These are phyloP conservation scores for Caretta caretta DNA, from an alignment of 2,113 vertebrate genomes.

Conservation along the genomic window DNA sequence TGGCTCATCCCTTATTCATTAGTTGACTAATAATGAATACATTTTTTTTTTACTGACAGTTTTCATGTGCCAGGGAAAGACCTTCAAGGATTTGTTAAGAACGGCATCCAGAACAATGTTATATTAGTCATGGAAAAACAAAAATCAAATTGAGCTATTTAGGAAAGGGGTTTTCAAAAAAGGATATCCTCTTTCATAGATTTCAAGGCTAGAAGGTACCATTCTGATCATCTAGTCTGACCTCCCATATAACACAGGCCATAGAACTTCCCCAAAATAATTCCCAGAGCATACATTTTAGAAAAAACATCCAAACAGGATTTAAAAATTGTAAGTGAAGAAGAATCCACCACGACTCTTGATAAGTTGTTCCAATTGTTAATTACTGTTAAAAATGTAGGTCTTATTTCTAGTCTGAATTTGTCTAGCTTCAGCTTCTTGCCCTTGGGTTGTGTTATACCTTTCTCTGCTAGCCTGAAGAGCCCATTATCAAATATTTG, in stretches of 20 bases:
- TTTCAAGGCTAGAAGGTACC: background rate
- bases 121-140: constrained; percentile 27
- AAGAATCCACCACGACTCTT: too few species aligned
- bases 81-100: constrained; percentile 10
- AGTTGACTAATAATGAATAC: constrained; percentile 54
- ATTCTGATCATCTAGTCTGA: background rate
- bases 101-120: constrained; percentile 24
- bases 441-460: too few species aligned
- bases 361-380: too few species aligned
- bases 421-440: too few species aligned
- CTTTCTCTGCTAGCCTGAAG: too few species aligned
- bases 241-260: background rate
- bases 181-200: constrained; percentile 5
- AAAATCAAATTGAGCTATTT: background rate
- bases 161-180: constrained; percentile 13
- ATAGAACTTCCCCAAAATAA: too few species aligned
- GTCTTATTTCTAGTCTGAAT: too few species aligned
- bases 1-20: constrained; percentile 40
- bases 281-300: too few species aligned
- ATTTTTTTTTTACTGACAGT: constrained; percentile 5
- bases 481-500: background rate
- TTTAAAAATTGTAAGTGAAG: too few species aligned
- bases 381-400: too few species aligned
- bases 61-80: constrained; percentile 8
- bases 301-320: too few species aligned